Evolutionary conservation across 2,113 vertebrate species (phyloP).

Genomic region (Vidua chalybeata): DNA sequence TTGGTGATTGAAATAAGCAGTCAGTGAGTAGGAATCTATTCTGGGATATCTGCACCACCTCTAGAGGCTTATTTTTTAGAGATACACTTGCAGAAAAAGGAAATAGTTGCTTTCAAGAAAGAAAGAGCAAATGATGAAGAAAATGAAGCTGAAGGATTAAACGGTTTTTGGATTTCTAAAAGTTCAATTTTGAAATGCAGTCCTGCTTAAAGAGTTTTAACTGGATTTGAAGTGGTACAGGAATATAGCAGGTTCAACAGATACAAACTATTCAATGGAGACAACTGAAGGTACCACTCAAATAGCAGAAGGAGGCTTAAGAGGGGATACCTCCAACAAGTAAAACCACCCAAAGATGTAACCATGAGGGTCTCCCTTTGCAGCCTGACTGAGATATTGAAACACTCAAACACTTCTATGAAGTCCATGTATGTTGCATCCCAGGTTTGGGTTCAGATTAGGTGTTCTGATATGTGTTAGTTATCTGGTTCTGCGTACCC

Average conservation of each 20-base stretch:
- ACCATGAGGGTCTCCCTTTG: background rate
- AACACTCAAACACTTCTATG: background rate
- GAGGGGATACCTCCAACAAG: background rate
- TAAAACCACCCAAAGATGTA: background rate
- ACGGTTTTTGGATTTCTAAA: background rate
- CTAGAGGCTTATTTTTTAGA: background rate
- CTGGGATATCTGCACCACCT: background rate
- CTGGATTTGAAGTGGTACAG: background rate
- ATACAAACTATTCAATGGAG: background rate
- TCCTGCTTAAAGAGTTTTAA: background rate
- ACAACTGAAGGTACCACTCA: background rate
- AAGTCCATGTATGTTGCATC: too few relatives aligned
- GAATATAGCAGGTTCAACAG: background rate
- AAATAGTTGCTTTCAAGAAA: background rate
- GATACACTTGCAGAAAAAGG: background rate
- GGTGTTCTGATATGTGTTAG: too few relatives aligned
- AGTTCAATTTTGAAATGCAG: background rate
- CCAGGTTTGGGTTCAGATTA: too few relatives aligned
- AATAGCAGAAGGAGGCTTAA: background rate
- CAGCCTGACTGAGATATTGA: too few relatives aligned
- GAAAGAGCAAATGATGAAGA: background rate
- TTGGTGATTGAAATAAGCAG: background rate
- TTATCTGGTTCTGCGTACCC: too few relatives aligned
- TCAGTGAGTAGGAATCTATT: background rate
- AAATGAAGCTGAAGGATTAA: background rate